These are phyloP conservation scores for Schizotus pectinicornis DNA, from an alignment of 2,888 invertebrate genomes.

Conservation along the genomic window DNA sequence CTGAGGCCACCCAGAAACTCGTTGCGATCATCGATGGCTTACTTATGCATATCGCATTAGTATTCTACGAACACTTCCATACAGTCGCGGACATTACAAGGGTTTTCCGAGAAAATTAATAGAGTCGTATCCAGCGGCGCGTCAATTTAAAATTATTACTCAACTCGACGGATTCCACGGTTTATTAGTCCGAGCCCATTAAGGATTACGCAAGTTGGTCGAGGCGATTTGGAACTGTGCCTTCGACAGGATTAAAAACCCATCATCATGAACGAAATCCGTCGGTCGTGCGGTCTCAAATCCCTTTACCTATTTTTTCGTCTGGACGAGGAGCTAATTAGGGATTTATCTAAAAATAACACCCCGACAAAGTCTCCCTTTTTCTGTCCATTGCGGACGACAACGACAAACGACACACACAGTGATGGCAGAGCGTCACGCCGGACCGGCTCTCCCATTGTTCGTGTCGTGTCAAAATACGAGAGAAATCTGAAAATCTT, in stretches of 20 bases:
- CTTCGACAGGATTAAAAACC: too few relatives aligned
- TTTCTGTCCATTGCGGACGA: constrained; percentile 5
- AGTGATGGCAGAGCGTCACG: neutral
- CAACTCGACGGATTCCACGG: constrained; percentile 1
- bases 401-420: constrained; percentile 1
- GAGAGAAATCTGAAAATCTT: constrained; percentile 5
- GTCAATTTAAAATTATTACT: constrained; percentile 21
- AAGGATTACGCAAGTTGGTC: neutral
- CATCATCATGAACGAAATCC: too few relatives aligned
- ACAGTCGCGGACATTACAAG: neutral
- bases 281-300: too few relatives aligned
- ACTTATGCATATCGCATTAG: neutral
- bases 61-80: neutral
- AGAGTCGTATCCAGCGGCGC: constrained; percentile 18
- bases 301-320: too few relatives aligned
- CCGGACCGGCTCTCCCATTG: too few relatives aligned
- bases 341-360: neutral
- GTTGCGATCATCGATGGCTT: constrained; percentile 2
- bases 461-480: neutral
- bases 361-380: neutral
- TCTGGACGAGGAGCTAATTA: too few relatives aligned
- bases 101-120: constrained; percentile 19
- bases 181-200: constrained; percentile 4
- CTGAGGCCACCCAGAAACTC: constrained; percentile 10
- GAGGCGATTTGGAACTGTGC: too few relatives aligned